Conservation (phyloP, 1,140 invertebrate species). For the Brachionus calyciflorus region DNA sequence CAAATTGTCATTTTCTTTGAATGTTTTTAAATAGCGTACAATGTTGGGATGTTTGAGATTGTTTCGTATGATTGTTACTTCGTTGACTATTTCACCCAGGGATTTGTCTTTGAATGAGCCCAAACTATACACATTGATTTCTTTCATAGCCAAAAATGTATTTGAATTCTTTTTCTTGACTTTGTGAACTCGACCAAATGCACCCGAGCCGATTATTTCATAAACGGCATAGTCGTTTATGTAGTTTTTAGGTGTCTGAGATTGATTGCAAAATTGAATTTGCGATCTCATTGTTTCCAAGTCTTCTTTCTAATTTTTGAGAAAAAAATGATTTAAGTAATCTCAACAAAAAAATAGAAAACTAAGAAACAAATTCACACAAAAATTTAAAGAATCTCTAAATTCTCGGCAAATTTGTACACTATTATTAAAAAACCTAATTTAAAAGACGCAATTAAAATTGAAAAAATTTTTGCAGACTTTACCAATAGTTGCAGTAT, state of each 20-base stretch:
- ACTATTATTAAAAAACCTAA: too few species aligned
- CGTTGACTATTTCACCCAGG: constrained; percentile 60
- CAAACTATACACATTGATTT: constrained; percentile 53
- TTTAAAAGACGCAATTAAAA: too few species aligned
- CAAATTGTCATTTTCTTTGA: constrained; percentile 81
- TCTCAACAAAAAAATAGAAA: too few species aligned
- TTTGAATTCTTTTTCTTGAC: constrained; percentile 57
- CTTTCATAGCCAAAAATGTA: constrained; percentile 61
- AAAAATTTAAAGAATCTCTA: too few species aligned
- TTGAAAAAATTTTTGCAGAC: too few species aligned
- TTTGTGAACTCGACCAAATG: constrained; percentile 62
- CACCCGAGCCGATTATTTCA: constrained; percentile 61
- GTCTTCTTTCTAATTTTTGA: constrained; percentile 48
- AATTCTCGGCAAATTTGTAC: too few species aligned
- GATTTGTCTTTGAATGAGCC: constrained; percentile 48
- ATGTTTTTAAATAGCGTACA: constrained; percentile 86
- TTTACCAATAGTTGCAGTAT: too few species aligned
- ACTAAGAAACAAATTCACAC: too few species aligned
- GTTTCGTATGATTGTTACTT: constrained; percentile 68
- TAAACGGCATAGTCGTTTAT: constrained; percentile 62
- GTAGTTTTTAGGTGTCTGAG: constrained; percentile 55
- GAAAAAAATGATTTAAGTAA: not conserved
- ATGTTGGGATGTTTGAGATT: constrained; percentile 90
- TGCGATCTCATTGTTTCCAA: constrained; percentile 54
- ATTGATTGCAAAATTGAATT: constrained; percentile 57